These are phyloP conservation scores for Acanthochromis polyacanthus DNA, from an alignment of 2,113 vertebrate species.

Conservation along the genomic window DNA sequence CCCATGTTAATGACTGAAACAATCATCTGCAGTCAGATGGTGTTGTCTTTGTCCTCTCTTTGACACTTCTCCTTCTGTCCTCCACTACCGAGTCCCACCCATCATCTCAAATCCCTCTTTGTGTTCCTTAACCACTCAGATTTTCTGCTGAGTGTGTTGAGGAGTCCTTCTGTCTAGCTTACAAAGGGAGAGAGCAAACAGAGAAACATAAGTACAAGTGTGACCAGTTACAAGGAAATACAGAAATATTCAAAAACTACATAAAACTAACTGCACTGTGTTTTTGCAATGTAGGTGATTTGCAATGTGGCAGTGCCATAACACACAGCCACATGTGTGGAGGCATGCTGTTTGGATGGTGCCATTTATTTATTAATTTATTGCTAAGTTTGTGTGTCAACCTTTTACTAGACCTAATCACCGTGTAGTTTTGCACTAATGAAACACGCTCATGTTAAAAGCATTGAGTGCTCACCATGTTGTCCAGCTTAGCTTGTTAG, in stretches of 20 bases:
- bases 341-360: too few species aligned
- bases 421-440: too few species aligned
- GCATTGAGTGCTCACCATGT: too few species aligned
- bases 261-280: not conserved
- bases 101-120: constrained; percentile 59
- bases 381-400: too few species aligned
- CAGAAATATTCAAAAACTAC: constrained; percentile 10
- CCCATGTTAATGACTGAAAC: constrained; percentile 61
- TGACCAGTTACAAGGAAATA: constrained; percentile 28
- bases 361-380: too few species aligned
- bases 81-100: constrained; percentile 49
- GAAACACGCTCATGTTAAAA: too few species aligned
- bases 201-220: constrained; percentile 5
- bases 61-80: constrained; percentile 72
- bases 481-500: too few species aligned
- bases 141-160: constrained; percentile 43
- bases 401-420: too few species aligned
- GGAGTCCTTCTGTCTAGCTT: constrained; percentile 57
- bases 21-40: constrained; percentile 65
- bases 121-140: constrained; percentile 47
- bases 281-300: not conserved
- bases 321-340: not conserved
- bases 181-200: constrained; percentile 38
- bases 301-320: not conserved
- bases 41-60: constrained; percentile 65